Evolutionary conservation across 2,113 vertebrate genomes (phyloP), one percentile per base, ranked within the genome.

Genomic region (Hydrochoerus hydrochaeris): DNA sequence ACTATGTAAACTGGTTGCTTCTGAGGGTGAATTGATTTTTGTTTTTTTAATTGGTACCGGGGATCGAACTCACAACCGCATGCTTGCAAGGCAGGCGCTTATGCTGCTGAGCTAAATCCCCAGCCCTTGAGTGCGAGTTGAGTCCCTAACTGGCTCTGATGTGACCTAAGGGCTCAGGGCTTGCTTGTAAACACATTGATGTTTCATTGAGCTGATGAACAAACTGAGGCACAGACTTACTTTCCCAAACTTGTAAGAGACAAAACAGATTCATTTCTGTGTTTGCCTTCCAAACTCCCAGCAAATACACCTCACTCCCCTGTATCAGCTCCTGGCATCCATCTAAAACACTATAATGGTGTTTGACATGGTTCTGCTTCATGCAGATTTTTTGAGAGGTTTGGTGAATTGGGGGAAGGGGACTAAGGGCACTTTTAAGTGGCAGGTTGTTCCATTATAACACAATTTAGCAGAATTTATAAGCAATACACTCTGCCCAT

Each of bases 101-200:
- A n/a, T n/a, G n/a, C n/a, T n/a, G n/a, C n/a, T n/a, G n/a, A n/a
- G n/a, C n/a, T n/a, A n/a, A n/a, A n/a, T n/a, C n/a, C n/a, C n/a
- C n/a, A n/a, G n/a, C n/a, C n/a, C n/a, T n/a, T n/a, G n/a, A 9
- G n/a, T 3, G 20, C 5, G 17, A 28, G 1, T 0, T 1, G 16
- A 5, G n/a, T 60, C 14, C 19, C 44, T 5, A 3, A 38, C 24
- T 58, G n/a, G 62, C 58, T 54, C 38, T 57, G 13, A 28, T 11
- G 69, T 52, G 90, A 73, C 84, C 32, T 24, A 38, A 69, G 63
- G 49, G 71, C 35, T 58, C 28, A 82, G 63, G 83, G 30, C 58
- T 58, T 88, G 32, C 58, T 30, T 49, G 75, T 28, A 49, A 32
- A 63, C 22, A 24, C 54, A 49, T 44, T 63, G 41, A 46, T 44